Percentiles rank a stretch among this genome's conserved stretches.
Conservation (phyloP, 1,140 invertebrate species). For the Spodoptera frugiperda region DNA sequence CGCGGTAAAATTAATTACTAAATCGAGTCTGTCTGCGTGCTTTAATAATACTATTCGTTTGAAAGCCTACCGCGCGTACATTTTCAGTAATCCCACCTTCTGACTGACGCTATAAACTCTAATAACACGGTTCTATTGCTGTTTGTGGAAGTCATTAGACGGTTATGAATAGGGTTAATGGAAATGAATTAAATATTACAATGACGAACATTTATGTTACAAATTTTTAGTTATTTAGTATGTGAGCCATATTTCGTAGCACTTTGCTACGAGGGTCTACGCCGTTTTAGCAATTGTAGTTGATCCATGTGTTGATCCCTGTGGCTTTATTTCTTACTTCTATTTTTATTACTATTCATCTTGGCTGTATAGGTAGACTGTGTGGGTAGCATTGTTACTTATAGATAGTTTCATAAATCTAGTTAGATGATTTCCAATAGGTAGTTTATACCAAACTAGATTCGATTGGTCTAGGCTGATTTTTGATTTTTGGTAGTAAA, state of each 20-base stretch:
- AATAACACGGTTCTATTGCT: slow-evolving; percentile 25
- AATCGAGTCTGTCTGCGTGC: slow-evolving; percentile 77
- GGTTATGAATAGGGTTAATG: not conserved
- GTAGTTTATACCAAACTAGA: too few species aligned
- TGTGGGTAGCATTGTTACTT: too few species aligned
- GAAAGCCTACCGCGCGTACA: slow-evolving; percentile 67
- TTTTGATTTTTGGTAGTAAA: not conserved
- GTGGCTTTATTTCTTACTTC: too few species aligned
- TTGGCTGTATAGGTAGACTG: too few species aligned
- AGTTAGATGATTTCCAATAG: too few species aligned
- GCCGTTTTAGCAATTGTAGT: too few species aligned
- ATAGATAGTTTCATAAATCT: too few species aligned
- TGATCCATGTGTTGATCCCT: too few species aligned
- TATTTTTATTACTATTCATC: too few species aligned
- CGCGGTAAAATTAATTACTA: slow-evolving; percentile 85
- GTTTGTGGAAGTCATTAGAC: not conserved
- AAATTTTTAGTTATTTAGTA: not conserved
- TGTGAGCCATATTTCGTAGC: too few species aligned
- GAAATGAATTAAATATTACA: not conserved
- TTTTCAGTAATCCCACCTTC: slow-evolving; percentile 59
- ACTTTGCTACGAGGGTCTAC: too few species aligned
- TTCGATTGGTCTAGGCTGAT: too few species aligned
- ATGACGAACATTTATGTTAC: not conserved
- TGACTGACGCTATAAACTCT: slow-evolving; percentile 12
- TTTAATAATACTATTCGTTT: slow-evolving; percentile 65